phyloP scores from a whole-genome alignment of 2,113 vertebrate genomes.

The Leiothrix lutea region DNA sequence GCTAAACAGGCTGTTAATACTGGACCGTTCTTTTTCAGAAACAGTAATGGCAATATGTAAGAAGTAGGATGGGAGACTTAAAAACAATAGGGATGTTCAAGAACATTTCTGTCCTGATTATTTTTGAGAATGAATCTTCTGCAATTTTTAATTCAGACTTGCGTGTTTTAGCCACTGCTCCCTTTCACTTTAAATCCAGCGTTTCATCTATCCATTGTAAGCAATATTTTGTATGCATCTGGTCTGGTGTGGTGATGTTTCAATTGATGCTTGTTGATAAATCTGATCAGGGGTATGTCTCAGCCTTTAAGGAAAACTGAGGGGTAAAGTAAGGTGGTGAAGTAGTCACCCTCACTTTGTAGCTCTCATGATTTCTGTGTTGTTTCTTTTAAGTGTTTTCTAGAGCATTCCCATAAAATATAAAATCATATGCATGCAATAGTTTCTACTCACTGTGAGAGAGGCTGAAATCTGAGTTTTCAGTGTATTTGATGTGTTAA shows the following conservation, averaged over 20 bases:
- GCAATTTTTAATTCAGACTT: neutral
- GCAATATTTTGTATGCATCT: neutral
- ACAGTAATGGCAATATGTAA: neutral
- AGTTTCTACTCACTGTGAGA: neutral
- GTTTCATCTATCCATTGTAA: neutral
- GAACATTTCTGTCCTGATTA: neutral
- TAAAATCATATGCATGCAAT: neutral
- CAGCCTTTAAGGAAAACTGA: neutral
- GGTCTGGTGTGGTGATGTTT: neutral
- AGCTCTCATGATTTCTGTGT: neutral
- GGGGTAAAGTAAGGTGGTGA: neutral
- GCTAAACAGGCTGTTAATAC: neutral
- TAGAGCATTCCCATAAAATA: neutral
- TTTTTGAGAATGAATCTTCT: neutral
- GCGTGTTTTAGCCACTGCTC: neutral
- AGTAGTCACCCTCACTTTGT: neutral
- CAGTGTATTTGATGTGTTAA: neutral
- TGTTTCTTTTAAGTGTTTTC: neutral
- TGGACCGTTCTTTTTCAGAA: neutral
- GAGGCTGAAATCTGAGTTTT: neutral
- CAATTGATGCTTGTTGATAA: neutral
- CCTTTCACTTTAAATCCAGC: neutral
- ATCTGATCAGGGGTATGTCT: neutral
- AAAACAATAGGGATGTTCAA: neutral
- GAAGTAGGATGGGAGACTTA: neutral